Evolutionary conservation across 35 echinoderm and acorn worm species (phyloP).

Genomic region (Stichopus chloronotus): DNA sequence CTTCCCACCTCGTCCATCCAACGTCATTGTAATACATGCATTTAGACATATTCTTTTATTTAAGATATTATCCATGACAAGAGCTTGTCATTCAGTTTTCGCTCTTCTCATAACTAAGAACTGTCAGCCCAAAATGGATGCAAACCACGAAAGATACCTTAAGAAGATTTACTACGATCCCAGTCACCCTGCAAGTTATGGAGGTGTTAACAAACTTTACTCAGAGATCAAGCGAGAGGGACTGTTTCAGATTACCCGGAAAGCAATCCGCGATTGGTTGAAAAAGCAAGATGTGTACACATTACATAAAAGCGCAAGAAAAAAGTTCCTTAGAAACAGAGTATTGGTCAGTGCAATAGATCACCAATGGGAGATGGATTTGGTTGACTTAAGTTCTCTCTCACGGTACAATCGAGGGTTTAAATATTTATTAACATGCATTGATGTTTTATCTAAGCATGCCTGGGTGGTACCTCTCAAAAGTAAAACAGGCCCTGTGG

Average conservation of each 20-base stretch:
- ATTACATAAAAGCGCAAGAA: constrained; percentile 52
- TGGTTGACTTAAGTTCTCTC: constrained; percentile 59
- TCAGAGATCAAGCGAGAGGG: not conserved
- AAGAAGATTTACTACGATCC: not conserved
- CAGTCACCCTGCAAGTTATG: not conserved
- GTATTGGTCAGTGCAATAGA: constrained; percentile 64
- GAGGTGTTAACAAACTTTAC: not conserved
- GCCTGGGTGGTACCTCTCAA: constrained; percentile 58
- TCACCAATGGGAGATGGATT: constrained; percentile 56
- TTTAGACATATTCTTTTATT: not conserved
- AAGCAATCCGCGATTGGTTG: constrained; percentile 27
- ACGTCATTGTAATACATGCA: not conserved
- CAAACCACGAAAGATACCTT: not conserved
- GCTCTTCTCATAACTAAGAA: not conserved
- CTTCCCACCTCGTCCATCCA: not conserved
- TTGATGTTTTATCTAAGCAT: constrained; percentile 60
- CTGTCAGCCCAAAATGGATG: not conserved
- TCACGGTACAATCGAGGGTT: constrained; percentile 51
- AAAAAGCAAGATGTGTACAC: constrained; percentile 69
- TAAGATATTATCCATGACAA: not conserved
- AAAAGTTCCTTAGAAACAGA: constrained; percentile 47
- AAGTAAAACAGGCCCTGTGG: constrained; percentile 41
- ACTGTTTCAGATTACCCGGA: not conserved
- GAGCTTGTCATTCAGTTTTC: not conserved
- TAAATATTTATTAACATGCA: constrained; percentile 63